Evolutionary conservation across 2,113 vertebrate species (phyloP), one percentile per base, ranked within the genome.

Genomic region (Salvelinus sp.): DNA sequence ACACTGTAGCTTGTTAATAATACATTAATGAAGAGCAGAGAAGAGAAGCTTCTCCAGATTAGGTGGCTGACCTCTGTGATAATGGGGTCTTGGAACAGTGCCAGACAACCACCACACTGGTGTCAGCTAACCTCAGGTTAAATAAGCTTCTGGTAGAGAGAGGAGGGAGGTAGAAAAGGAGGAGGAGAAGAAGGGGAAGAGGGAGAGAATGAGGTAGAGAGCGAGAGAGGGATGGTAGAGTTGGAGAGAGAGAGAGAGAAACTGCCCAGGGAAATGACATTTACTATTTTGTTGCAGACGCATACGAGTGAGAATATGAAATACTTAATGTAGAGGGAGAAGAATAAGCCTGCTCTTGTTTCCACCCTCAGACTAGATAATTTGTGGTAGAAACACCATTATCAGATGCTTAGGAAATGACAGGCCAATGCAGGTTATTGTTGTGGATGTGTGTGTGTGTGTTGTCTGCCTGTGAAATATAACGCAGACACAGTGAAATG

Each of bases 1-100:
- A 93, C 93, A 93, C 93, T 93, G 92, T 94, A 94, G 93, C 93
- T 96, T 93, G 93, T 96, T 97, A 97, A 95, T 96, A 94, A 97
- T 95, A 95, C 95, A 96, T 96, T 95, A 95, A 96, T 96, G 95
- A 96, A 95, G 92, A 94, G 91, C 89, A 90, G 89, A 92, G 95
- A 96, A 95, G 92, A 94, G 91, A 89, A 90, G 89, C 92, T 95
- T 92, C 93, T 95, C 93, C 93, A 94, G 93, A 95, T 95, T 95
- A 95, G 88, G 93, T 93, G 92, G 94, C 82, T 79, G 92, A 92
- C 91, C 92, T 90, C 94, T 94, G 91, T 96, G 95, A 95, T 95
- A 95, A 96, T 94, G 93, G 91, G 87, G 78, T 81, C 88, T 94
- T 95, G 94, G 93, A 96, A 92, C 92, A 92, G 91, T 94, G 94